A percentile compares a stretch with the other conserved stretches of the same genome.
These are phyloP conservation scores for Platorchestia sp. DNA, from an alignment of 1,140 invertebrate species.

Conservation along the genomic window DNA sequence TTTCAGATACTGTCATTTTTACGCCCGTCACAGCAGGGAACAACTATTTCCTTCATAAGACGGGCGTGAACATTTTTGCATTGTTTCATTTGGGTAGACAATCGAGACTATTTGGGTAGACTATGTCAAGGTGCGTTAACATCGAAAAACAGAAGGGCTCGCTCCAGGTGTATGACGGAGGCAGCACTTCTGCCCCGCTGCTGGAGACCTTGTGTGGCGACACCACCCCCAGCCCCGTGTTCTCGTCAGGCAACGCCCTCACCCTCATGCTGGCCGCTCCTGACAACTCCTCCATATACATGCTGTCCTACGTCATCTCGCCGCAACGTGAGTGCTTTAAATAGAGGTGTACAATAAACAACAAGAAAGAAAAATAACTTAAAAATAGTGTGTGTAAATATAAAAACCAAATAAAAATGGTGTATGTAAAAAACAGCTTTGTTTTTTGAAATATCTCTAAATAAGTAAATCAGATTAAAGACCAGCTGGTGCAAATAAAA, in stretches of 20 bases:
- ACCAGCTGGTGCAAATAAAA: too few relatives aligned
- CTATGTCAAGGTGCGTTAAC: not conserved
- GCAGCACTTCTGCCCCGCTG: not conserved
- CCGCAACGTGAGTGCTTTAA: conserved; percentile 47
- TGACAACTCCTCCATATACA: not conserved
- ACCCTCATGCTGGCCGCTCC: not conserved
- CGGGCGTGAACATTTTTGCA: not conserved
- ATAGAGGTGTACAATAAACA: too few relatives aligned
- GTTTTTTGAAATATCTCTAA: too few relatives aligned
- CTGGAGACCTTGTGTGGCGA: conserved; percentile 49
- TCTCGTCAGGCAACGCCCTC: conserved; percentile 59
- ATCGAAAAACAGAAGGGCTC: not conserved
- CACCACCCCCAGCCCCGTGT: conserved; percentile 43
- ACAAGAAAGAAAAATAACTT: too few relatives aligned
- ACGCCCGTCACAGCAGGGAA: not conserved
- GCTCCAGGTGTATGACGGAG: conserved; percentile 60
- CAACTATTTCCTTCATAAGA: not conserved
- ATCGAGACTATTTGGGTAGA: too few relatives aligned
- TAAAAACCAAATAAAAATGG: too few relatives aligned
- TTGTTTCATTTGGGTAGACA: too few relatives aligned
- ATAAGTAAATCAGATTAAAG: too few relatives aligned
- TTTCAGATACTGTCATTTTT: too few relatives aligned
- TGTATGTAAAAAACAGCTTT: too few relatives aligned
- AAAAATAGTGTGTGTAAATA: too few relatives aligned
- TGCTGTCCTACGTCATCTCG: conserved; percentile 49